Evolutionary conservation across 2,888 invertebrate genomes (phyloP), one percentile per base, ranked within the genome.

Genomic region (Orthonychiurus folsomi): DNA sequence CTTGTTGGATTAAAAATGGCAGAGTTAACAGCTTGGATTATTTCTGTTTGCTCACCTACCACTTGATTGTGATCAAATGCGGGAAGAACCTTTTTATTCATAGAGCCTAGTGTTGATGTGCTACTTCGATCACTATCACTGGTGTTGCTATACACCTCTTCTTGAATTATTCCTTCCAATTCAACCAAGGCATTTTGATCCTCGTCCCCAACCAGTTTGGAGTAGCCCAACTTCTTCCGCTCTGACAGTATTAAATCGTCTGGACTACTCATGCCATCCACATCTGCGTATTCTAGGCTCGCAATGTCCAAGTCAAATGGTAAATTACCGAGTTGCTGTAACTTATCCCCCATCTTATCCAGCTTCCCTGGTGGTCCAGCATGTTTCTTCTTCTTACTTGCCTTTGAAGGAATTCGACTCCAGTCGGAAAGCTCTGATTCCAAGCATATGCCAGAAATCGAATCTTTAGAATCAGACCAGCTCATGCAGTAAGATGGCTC

Each of bases 361-460:
- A 2, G 15, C 21, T 47, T 23, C 18, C 56, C 3, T 15, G 26
- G 15, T 48, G 12, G 28, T 5, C 21, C 47, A 21, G 20, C 2
- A 1, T 50, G 23, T 23, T 61, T 63, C 27, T 60, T 65, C 54
- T 57, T 50, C 55, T 60, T 63, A 52, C 59, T 21, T 50, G 28
- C 59, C 68, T 56, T 64, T 84, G 85, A 66, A 69, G 86, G 87
- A 74, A 91, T 90, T 2, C 87, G 83, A 0, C 89, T 89, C 91
- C 90, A 91, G 76, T 92, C 91, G 0, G 89, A 90, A n/a, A 90
- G 79, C 75, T 91, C 91, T 0, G 90, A 90, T 77, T 91, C 91
- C 0, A 90, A 89, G 15, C 89, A 79, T 1, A 85, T 87, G 1
- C 74, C 71, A 15, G 76, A 76, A 23, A 78, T 74, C 1, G 73